Percentiles rank a stretch among this genome's conserved stretches.
Conservation (phyloP, 2,797 vertebrate species). For the Rhabdophis nuchalis region DNA sequence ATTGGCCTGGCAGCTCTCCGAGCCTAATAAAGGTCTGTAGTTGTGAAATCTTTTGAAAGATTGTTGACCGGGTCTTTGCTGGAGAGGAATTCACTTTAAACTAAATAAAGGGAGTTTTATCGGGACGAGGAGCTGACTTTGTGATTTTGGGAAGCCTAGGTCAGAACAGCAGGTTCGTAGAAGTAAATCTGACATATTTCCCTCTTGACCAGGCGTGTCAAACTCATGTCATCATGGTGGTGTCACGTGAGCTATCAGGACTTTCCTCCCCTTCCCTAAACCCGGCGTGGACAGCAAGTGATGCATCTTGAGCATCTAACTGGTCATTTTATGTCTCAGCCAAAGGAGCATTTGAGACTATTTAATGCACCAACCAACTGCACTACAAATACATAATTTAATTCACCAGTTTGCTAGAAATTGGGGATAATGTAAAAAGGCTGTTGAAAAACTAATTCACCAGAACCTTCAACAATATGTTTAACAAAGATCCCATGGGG, state of each 20-base stretch:
- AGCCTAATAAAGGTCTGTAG: too few relatives aligned
- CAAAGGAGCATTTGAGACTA: background rate
- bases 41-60: too few relatives aligned
- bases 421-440: background rate
- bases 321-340: background rate
- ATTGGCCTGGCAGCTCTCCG: too few relatives aligned
- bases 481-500: background rate
- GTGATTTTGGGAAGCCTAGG: too few relatives aligned
- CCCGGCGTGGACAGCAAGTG: accelerated
- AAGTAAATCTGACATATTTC: background rate
- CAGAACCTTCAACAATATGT: background rate
- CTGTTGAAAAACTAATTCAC: background rate
- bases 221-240: too few relatives aligned
- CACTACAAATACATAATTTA: background rate
- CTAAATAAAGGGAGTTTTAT: too few relatives aligned
- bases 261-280: too few relatives aligned
- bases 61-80: too few relatives aligned
- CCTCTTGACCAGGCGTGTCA: background rate
- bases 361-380: background rate
- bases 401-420: background rate
- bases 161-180: background rate
- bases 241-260: too few relatives aligned
- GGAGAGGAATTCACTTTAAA: too few relatives aligned
- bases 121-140: too few relatives aligned
- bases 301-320: background rate